Evolutionary conservation across 2,113 vertebrate genomes (phyloP).

Genomic region (Eurypyga helias): DNA sequence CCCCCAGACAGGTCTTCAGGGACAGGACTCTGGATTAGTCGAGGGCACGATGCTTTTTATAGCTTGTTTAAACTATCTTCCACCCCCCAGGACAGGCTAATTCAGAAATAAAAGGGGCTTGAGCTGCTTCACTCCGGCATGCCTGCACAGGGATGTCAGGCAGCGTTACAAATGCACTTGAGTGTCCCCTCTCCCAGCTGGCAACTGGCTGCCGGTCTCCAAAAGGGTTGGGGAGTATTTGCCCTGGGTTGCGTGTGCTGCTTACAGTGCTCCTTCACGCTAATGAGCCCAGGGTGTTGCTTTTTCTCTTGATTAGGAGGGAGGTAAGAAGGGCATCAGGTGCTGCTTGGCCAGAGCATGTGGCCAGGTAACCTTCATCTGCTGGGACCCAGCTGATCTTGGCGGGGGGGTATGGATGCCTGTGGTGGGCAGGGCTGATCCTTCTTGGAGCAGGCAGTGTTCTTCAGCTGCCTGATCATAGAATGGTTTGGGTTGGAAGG

Average conservation of each 20-base stretch:
- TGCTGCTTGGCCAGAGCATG: neutral
- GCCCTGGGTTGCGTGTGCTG: neutral
- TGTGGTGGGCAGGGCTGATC: neutral
- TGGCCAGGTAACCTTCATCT: neutral
- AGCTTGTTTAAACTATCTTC: neutral
- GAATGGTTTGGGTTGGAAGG: too few relatives aligned
- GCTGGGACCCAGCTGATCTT: neutral
- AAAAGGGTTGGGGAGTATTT: too few relatives aligned
- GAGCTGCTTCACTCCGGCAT: neutral
- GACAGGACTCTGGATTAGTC: neutral
- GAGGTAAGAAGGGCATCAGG: neutral
- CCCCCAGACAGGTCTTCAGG: neutral
- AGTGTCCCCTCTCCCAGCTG: neutral
- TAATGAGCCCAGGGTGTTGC: neutral
- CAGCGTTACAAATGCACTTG: neutral
- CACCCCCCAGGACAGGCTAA: neutral
- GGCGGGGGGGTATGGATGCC: neutral
- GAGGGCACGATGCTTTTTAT: neutral
- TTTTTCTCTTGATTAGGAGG: neutral
- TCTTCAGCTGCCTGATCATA: neutral
- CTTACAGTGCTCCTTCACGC: neutral
- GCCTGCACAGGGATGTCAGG: fast-evolving
- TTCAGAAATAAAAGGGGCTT: neutral
- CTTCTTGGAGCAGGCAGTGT: neutral
- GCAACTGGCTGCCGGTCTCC: neutral